These are phyloP conservation scores for Fragum whitleyi DNA, from an alignment of 2,888 invertebrate species.

Conservation along the genomic window DNA sequence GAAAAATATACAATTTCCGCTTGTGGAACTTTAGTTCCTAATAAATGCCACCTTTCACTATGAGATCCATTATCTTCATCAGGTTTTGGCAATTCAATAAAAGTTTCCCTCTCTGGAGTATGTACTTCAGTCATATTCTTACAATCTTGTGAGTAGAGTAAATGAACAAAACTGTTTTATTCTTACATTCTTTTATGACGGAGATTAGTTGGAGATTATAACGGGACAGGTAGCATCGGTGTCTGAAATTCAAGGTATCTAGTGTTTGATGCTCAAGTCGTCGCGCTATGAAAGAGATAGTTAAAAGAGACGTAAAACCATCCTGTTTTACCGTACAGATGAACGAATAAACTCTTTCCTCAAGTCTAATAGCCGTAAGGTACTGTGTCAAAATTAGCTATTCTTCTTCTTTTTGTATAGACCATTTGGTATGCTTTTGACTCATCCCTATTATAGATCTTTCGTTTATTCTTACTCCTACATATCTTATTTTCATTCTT, in stretches of 20 bases:
- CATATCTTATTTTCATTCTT: slow-evolving; percentile 34
- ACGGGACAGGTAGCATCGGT: too few relatives aligned
- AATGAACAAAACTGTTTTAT: too few relatives aligned
- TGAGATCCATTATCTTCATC: slow-evolving; percentile 15
- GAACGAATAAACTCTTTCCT: too few relatives aligned
- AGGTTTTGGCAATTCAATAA: slow-evolving; percentile 16
- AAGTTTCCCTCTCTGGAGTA: slow-evolving; percentile 17
- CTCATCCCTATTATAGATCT: slow-evolving; percentile 88
- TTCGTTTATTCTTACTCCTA: slow-evolving; percentile 88
- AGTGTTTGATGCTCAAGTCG: too few relatives aligned
- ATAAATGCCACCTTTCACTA: slow-evolving; percentile 38
- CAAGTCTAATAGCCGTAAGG: slow-evolving; percentile 47
- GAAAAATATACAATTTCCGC: slow-evolving; percentile 58
- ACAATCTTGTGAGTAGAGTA: background rate
- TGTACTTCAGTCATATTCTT: background rate
- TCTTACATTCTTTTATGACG: too few relatives aligned
- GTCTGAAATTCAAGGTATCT: too few relatives aligned
- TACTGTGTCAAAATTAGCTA: slow-evolving; percentile 32
- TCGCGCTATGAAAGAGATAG: too few relatives aligned
- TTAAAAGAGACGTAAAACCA: too few relatives aligned
- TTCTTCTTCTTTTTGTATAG: slow-evolving; percentile 32
- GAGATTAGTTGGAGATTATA: too few relatives aligned
- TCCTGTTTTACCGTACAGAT: too few relatives aligned
- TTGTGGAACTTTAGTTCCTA: slow-evolving; percentile 39
- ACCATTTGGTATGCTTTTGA: slow-evolving; percentile 80